Evolutionary conservation across 2,797 vertebrate genomes (phyloP).

Genomic region (Peromyscus eremicus): DNA sequence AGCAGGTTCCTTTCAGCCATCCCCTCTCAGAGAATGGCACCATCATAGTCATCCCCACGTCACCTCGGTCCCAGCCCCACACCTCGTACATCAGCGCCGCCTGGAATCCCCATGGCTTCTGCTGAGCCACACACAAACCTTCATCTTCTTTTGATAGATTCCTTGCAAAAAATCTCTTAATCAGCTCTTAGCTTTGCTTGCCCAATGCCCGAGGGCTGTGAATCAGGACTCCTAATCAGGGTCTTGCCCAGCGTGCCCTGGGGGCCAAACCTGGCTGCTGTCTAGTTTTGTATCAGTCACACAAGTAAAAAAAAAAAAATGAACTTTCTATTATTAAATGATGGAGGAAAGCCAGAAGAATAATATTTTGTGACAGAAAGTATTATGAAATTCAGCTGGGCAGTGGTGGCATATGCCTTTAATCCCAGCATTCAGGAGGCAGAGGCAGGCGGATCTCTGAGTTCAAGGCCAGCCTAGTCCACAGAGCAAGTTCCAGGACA

Average conservation of each 20-base stretch:
- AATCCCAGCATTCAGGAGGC: too few species aligned
- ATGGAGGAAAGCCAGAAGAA: not conserved
- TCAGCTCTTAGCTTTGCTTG: not conserved
- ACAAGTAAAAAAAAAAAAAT: not conserved
- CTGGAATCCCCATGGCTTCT: not conserved
- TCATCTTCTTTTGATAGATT: not conserved
- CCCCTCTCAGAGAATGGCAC: accelerated
- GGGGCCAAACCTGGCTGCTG: not conserved
- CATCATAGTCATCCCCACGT: too few species aligned
- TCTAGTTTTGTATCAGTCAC: not conserved
- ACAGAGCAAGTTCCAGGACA: too few species aligned
- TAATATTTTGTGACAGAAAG: conserved; percentile 51
- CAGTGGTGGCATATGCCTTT: too few species aligned
- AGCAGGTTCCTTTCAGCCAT: not conserved
- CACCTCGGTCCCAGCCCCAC: not conserved
- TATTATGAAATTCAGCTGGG: conserved; percentile 21
- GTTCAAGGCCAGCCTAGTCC: too few species aligned
- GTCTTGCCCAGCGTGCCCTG: not conserved
- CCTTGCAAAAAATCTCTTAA: conserved; percentile 13
- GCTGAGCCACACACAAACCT: not conserved
- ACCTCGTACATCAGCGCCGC: not conserved
- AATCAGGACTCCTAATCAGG: not conserved
- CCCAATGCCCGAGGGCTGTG: not conserved
- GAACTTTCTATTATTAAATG: conserved; percentile 50
- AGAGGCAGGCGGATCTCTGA: too few species aligned